Evolutionary conservation across 1,140 invertebrate genomes (phyloP), one percentile per base, ranked within the genome.

Genomic region (Dreissena polymorpha): DNA sequence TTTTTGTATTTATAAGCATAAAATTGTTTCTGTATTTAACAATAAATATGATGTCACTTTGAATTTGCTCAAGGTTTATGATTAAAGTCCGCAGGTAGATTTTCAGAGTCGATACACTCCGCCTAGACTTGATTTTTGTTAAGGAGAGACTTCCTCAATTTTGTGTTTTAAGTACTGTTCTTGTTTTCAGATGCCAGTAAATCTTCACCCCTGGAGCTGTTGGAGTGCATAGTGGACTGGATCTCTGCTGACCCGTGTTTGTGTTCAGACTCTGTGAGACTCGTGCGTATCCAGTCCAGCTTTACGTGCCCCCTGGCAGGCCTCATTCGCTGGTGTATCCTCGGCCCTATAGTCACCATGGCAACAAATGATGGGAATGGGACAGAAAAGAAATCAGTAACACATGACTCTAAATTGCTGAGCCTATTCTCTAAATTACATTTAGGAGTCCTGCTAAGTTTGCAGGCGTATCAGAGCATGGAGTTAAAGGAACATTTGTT

Each of bases 261-360:
- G 85, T 91, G 90, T 86, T 91, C 88, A 39, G 88, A 90, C 79
- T 91, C 91, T 13, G 88, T 91, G 10, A 86, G 89, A 65, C 88
- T 89, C 39, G 82, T 88, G 23, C 80, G 88, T 21, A 90, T 91
- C 27, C 89, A 89, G 69, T 85, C 88, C n/a, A 89, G 86, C 27
- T 90, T 89, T 78, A 88, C 88, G 18, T 90, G 89, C 55, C 91
- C 91, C 2, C 83, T 91, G 21, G 86, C 86, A 51, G 91, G 91
- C 21, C 86, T 91, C 6, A 86, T 89, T 2, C 87, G 87, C 73
- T 91, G 91, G 91, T 91, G 91, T 77, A 88, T 89, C 64, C 81
- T 89, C 29, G 91, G 91, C 51, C 89, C 88, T 53, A 75, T 90
- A 21, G 86, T 91, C 13, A 84, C 60, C 23, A 39, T 51, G 14